Evolutionary conservation across 2,888 invertebrate genomes (phyloP), one percentile per base, ranked within the genome.

Genomic region (Hylaea fasciaria): DNA sequence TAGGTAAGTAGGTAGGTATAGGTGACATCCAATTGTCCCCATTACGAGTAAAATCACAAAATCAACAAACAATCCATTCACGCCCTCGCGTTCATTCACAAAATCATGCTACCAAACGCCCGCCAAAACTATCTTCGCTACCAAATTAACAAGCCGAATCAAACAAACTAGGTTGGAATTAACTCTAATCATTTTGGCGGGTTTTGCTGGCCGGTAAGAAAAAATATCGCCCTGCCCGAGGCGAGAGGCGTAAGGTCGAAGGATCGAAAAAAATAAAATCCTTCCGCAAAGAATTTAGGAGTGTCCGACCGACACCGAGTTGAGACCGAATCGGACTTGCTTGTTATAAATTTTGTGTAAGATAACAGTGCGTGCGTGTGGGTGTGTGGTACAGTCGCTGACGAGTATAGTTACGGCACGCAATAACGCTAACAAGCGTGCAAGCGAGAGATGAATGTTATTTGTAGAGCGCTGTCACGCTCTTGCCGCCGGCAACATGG

Each of bases 391-490:
- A 84, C 81, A 84, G 82, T 82, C 86, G 90, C 83, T 91, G 91
- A 91, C 91, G 90, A 91, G 87, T 89, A 87, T 90, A 91, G 88
- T 91, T 91, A 91, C 88, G 83, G 88, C 89, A 91, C 89, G 91
- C 91, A 91, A 89, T 91, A 90, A 88, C 91, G 92, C 92, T 92
- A 92, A 92, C 92, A 92, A 93, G 92, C 89, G 90, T 83, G 89
- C 74, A 81, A 91, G 76, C 37, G 84, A 78, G 86, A 89, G 9
- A 46, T 58, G 22, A 8, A 50, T 57, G 74, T 59, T 58, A 54
- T 53, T 68, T 74, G 80, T 87, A 86, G 73, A 74, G 86, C 86
- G 80, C 40, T 65, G 66, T 91, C 86, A 58, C 81, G 57, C 60
- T 88, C 75, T 68, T 62, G 77, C 87, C 82, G 82, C 78, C 83